Conservation (phyloP, 1,140 invertebrate genomes). For the Drosophila pseudoananassae region DNA sequence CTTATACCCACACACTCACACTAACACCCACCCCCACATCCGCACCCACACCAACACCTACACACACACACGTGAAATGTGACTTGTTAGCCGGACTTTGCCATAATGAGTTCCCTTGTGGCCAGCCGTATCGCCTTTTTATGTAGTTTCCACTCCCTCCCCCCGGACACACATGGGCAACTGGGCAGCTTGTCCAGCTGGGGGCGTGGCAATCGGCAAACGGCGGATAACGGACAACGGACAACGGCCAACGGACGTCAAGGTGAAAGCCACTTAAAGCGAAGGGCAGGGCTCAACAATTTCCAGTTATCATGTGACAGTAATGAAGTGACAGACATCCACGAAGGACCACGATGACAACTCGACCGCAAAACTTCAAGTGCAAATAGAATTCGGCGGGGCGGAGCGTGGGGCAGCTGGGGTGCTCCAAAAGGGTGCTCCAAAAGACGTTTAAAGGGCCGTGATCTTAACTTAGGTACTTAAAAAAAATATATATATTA, state of each 20-base stretch:
- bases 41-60: neutral
- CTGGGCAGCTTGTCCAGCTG: too few species aligned
- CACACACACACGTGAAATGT: constrained; percentile 6
- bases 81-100: constrained; percentile 60
- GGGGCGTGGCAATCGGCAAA: neutral
- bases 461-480: neutral
- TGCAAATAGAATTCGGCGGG: neutral
- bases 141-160: constrained; percentile 10
- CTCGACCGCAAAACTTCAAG: constrained; percentile 42
- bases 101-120: constrained; percentile 63
- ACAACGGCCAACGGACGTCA: constrained; percentile 9
- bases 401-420: neutral
- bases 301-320: constrained; percentile 64
- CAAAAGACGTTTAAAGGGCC: constrained; percentile 26
- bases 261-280: constrained; percentile 64
- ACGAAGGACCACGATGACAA: constrained; percentile 37
- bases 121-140: constrained; percentile 42
- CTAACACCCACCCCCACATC: neutral
- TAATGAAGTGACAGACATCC: constrained; percentile 60
- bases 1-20: constrained; percentile 10
- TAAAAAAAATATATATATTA: neutral
- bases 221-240: too few species aligned
- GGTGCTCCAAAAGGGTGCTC: neutral
- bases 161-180: neutral
- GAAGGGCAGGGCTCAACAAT: constrained; percentile 52